Base-by-base conservation (phyloP, 2,888 invertebrate genomes). In the Lutraria lutraria region DNA sequence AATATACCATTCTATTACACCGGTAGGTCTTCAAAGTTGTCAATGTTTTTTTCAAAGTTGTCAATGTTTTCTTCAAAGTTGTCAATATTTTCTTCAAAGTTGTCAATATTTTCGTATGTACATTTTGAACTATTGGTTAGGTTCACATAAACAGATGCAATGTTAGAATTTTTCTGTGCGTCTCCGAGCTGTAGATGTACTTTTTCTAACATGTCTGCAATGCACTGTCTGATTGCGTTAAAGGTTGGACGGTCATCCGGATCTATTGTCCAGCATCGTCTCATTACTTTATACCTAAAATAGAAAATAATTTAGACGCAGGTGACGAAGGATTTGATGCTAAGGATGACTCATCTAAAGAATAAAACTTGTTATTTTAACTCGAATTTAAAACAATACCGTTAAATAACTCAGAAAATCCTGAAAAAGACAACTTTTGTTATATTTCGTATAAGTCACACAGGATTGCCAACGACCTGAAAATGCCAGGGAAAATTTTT, bases 281-380 rank as follows among this genome's bases (percentile, higher is more conserved):
- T 79, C 92, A 92, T 92, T 34, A 92, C 54, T 82, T 90, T 89
- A 84, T 90, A 92, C 52, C 92, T 92, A 52, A 56, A 84, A 85
- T 15, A 12, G 15, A 86, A 16, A 43, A 8, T 43, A 43, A n/a
- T n/a, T n/a, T n/a, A 43, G 43, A 43, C 8, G 43, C 2, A 43
- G n/a, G n/a, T 43, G 43, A 43, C 8, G 8, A 43, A 43, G 43
- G 43, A 43, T 43, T 43, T 4, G 2, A 43, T 43, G 43, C 43
- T 8, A 43, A 43, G 43, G 43, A 43, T 43, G 43, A 43, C 43
- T 4, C 4, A 4, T 43, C 43, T 43, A 8, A 43, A 43, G 8
- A 43, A 43, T 2, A 43, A 4, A 8, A 2, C 43, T 43, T 43
- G 43, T 43, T 43, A 43, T 43, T 43, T 43, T 4, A 43, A 43